phyloP scores from a whole-genome alignment of 2,797 vertebrate genomes.

The Thripadectes ignobilis region DNA sequence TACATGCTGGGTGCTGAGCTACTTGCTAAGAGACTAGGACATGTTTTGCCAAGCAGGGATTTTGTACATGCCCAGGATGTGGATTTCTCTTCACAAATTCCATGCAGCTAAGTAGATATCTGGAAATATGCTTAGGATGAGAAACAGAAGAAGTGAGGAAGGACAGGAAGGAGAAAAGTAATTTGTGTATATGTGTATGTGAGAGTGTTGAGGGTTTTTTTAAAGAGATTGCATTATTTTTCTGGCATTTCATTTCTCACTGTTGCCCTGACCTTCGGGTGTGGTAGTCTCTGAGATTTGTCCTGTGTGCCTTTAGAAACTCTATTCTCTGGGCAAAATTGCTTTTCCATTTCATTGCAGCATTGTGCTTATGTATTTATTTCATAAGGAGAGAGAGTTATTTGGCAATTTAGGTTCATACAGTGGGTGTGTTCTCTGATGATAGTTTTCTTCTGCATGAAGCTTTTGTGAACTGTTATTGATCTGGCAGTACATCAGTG shows the following conservation, averaged over 20 bases:
- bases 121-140: slow-evolving; percentile 48
- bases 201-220: not conserved
- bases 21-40: not conserved
- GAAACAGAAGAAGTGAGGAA: slow-evolving; percentile 6
- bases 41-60: not conserved
- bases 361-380: slow-evolving; percentile 38
- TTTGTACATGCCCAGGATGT: not conserved
- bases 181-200: not conserved
- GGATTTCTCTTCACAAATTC: slow-evolving; percentile 52
- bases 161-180: not conserved
- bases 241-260: not conserved
- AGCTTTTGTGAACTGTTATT: not conserved
- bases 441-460: slow-evolving; percentile 16
- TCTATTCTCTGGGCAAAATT: slow-evolving; percentile 15
- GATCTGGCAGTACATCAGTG: not conserved
- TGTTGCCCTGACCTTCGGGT: slow-evolving; percentile 11
- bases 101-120: slow-evolving; percentile 13
- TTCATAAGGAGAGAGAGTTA: not conserved
- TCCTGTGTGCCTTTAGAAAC: slow-evolving; percentile 35
- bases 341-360: slow-evolving; percentile 33
- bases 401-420: slow-evolving; percentile 32
- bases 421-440: not conserved
- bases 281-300: slow-evolving; percentile 31
- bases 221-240: slow-evolving; percentile 14
- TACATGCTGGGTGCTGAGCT: not conserved